Base-by-base conservation (phyloP, 2,113 vertebrate species). In the Rhinoderma darwinii region DNA sequence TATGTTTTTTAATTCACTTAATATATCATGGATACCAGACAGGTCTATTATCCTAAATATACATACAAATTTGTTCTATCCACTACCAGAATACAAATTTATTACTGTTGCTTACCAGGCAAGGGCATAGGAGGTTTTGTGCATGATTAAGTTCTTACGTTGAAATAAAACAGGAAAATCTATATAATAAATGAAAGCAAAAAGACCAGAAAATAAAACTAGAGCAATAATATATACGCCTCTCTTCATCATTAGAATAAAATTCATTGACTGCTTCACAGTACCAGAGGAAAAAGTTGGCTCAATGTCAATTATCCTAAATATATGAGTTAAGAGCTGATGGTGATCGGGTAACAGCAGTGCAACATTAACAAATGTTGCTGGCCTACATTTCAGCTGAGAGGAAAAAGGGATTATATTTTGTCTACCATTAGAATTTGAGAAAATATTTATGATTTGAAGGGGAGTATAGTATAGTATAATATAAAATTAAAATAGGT, bases 341-440 rank as follows among this genome's bases (percentile, higher is more conserved):
- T 47, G 72, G 72, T 77, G 83, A 84, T 56, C 37, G 22, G 12
- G 72, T 76, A 63, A 84, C 83, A 63, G 54, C 39, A 84, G 37
- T 43, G 54, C 72, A 77, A 61, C 25, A 50, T 61, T 76, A 76
- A 76, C 30, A 76, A 84, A 84, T 84, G 39, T 35, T 73, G 77
- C 32, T 84, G 54, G 83, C 8, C 63, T 59, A 37, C 70, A 56
- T 74, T 51, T 44, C 72, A 61, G 37, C 73, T 76, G 83, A 73
- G 83, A 84, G 83, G 83, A 84, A 84, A 75, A 47, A 50, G 73
- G 83, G 54, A 84, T 84, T 84, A 84, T 2, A 77, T 59, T 76
- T 76, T 15, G 50, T n/a, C 44, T 76, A 44, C 80, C 27, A 76
- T 84, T 77, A 76, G 7, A 27, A 75, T 56, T 54, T 43, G 4